Evolutionary conservation across 2,888 invertebrate genomes (phyloP), one percentile per base, ranked within the genome.

Genomic region (Cerceris rybyensis): DNA sequence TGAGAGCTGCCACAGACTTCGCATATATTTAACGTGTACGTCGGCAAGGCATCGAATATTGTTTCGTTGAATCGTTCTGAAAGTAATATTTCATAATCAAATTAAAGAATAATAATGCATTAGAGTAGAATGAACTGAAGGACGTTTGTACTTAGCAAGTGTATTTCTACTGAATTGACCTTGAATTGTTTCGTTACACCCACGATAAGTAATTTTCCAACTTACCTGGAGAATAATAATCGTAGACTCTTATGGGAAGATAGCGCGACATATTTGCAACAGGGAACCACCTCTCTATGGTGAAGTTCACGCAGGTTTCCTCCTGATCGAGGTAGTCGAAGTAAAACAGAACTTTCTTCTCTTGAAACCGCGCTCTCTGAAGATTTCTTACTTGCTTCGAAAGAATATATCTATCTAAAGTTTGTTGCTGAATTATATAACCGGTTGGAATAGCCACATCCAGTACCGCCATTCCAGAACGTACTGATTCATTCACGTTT

Each of bases 221-320:
- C 92, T 93, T 93, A 98, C 98, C 98, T 88, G 98, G 98, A 69
- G 98, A 97, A 93, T 98, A 98, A 92, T 98, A 98, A 93, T 99
- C 98, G 93, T 98, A 99, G 11, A 98, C 96, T 71, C 97, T 94
- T 68, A 98, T 96, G 5, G 98, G 96, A 84, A 98, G 94, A 93
- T 97, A 98, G 59, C 98, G 95, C 0, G 98, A 98, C 97, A 98
- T 97, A 93, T 99, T 99, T 63, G 98, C 98, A 4, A 98, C 98
- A 0, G 98, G 98, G 93, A 95, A 96, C 98, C 98, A 99, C 83
- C 99, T 94, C 93, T 98, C 98, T 70, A 98, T 95, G 0, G 98
- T 97, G 92, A 98, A 97, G 93, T 97, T 96, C 9, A 99, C 96
- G 90, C 99, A 99, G 7, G 97, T 97, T 87, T 95, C 96, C 92